These are phyloP conservation scores for Dendrolimus pini DNA, from an alignment of 2,888 invertebrate species.

Conservation along the genomic window DNA sequence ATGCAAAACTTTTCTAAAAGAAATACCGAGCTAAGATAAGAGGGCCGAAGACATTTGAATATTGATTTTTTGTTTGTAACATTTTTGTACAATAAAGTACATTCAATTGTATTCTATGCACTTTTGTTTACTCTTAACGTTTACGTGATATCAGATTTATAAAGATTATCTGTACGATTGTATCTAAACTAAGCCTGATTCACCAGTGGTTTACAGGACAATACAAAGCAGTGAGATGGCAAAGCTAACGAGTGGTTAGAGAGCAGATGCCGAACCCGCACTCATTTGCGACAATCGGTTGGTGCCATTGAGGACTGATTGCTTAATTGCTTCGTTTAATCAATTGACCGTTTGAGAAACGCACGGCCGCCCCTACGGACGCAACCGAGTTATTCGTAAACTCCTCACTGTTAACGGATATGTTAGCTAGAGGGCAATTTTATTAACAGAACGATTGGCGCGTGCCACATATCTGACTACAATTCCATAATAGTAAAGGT, in stretches of 20 bases:
- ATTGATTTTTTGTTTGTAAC: too few relatives aligned
- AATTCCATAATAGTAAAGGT: too few relatives aligned
- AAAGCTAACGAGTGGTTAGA: constrained; percentile 10
- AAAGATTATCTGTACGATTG: too few relatives aligned
- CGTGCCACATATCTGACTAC: constrained; percentile 10
- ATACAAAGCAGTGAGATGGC: background rate
- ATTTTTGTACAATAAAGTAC: too few relatives aligned
- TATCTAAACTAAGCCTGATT: too few relatives aligned
- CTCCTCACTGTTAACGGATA: constrained; percentile 61
- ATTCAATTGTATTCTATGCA: too few relatives aligned
- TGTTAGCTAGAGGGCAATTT: constrained; percentile 51
- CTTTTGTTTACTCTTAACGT: too few relatives aligned
- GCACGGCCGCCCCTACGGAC: constrained; percentile 40
- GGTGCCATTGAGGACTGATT: constrained; percentile 66
- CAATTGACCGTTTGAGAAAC: constrained; percentile 71
- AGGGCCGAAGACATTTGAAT: too few relatives aligned
- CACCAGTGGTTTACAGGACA: background rate
- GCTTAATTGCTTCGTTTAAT: constrained; percentile 76
- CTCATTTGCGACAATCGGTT: constrained; percentile 68
- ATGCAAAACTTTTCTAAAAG: too few relatives aligned
- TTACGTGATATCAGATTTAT: too few relatives aligned
- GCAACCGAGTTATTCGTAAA: constrained; percentile 48
- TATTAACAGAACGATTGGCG: constrained; percentile 35
- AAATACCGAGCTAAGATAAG: too few relatives aligned
- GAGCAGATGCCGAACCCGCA: constrained; percentile 56